Conservation (phyloP, 2,888 invertebrate genomes). For the Tenthredo mesomela region DNA sequence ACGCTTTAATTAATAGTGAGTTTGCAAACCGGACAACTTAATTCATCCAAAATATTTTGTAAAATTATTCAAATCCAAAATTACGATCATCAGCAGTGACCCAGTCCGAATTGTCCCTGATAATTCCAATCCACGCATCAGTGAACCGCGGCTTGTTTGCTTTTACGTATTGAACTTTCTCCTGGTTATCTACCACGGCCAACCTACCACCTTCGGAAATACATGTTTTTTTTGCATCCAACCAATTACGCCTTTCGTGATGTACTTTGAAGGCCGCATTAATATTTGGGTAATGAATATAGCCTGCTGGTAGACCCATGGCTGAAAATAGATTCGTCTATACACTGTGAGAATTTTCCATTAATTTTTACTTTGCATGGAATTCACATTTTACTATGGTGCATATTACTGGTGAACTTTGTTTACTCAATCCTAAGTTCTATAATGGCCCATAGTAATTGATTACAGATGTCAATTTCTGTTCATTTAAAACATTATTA, state of each 20-base stretch:
- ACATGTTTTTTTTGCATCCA: neutral
- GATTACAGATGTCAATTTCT: no score
- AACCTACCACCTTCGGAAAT: conserved; percentile 21
- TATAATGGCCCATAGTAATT: no score
- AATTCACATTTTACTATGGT: no score
- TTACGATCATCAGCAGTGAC: conserved; percentile 15
- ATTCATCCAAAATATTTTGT: neutral
- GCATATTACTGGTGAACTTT: no score
- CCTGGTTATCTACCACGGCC: conserved; percentile 31
- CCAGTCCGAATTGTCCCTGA: conserved; percentile 5
- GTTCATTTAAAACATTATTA: no score
- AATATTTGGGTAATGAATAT: conserved; percentile 20
- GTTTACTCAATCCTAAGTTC: no score
- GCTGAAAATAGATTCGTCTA: neutral
- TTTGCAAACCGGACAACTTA: neutral
- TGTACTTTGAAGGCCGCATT: conserved; percentile 27
- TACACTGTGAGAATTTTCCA: no score
- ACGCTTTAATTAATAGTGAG: neutral
- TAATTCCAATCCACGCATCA: conserved; percentile 30
- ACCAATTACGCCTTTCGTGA: conserved; percentile 32
- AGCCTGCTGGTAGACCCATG: conserved; percentile 1
- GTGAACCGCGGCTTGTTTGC: conserved; percentile 12
- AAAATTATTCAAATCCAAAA: neutral
- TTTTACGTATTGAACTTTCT: conserved; percentile 36
- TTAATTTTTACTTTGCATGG: no score